Evolutionary conservation across 2,113 vertebrate genomes (phyloP).

Genomic region (Euleptes europaea): DNA sequence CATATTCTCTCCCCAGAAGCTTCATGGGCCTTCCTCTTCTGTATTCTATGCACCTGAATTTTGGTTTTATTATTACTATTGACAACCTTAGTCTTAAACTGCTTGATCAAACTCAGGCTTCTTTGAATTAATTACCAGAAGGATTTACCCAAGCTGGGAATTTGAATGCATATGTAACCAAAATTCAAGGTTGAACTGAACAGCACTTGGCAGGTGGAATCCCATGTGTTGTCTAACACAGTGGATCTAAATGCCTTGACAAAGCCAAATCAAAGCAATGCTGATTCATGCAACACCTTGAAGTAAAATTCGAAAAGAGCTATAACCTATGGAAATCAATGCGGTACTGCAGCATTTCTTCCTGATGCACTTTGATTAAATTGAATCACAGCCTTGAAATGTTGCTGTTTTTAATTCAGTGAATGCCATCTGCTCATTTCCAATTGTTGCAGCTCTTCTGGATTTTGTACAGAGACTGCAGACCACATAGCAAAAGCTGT

Average conservation of each 20-base stretch:
- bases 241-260: neutral
- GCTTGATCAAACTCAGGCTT: neutral
- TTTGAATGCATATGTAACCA: neutral
- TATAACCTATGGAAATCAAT: conserved; percentile 9
- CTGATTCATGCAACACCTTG: neutral
- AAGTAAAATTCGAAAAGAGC: conserved; percentile 1
- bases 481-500: conserved; percentile 6
- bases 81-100: neutral
- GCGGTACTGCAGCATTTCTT: neutral
- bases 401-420: neutral
- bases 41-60: too few relatives aligned
- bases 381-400: neutral
- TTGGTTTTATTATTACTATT: too few relatives aligned
- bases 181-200: conserved; percentile 10
- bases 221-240: fast-evolving
- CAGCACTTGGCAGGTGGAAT: neutral
- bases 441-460: neutral
- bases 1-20: too few relatives aligned
- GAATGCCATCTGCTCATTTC: conserved; percentile 9
- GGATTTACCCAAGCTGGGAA: neutral
- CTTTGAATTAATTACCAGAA: neutral
- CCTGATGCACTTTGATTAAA: conserved; percentile 22
- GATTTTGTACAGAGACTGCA: conserved; percentile 8
- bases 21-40: too few relatives aligned
- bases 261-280: neutral